Base-by-base conservation (phyloP, 2,797 vertebrate species). In the Premnoplex brunnescens region DNA sequence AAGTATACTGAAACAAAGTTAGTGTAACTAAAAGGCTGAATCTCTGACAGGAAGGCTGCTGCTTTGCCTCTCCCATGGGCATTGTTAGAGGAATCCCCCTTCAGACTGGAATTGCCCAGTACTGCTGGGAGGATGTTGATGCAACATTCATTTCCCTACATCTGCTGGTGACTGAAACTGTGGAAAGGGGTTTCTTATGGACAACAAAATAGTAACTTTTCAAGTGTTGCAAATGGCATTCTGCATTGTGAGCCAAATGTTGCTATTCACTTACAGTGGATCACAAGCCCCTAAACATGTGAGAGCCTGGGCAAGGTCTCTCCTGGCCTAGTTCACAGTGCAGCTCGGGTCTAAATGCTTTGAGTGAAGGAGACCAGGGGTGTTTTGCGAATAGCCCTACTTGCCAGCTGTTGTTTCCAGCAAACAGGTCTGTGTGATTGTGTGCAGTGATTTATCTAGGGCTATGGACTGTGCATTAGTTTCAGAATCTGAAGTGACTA, bases 81-180 rank as follows among this genome's bases (percentile, higher is more conserved):
- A 44, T 68, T 93, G 58, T 74, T 87, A 39, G 55, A 73, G 91
- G 89, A 96, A 93, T 96, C 74, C 81, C 96, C 92, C 92, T 69
- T 84, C 67, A 55, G 30, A 16, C 59, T 93, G 91, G 93, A 90
- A 64, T 72, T 95, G 66, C 94, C 88, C 39, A 9, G 87, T 80
- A 10, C 52, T 67, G 5, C 16, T 52, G 74, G 30, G 41, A 81
- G 58, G 83, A 72, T 84, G 58, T 64, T 76, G 58, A 67, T 64
- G 39, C 24, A 76, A 60, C 9, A 6, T n/a, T 44, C 0, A 0
- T 81, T 95, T 89, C 51, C 51, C 43, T 74, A 0, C 30, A 13
- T 46, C 32, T 75, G 21, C 17, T 84, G 51, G 7, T 4, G 7
- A 22, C 52, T 73, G 26, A 74, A 79, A 78, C 39, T 22, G 27